Evolutionary conservation across 1,140 invertebrate species (phyloP), one percentile per base, ranked within the genome.

Genomic region (Drosophila oshimai): DNA sequence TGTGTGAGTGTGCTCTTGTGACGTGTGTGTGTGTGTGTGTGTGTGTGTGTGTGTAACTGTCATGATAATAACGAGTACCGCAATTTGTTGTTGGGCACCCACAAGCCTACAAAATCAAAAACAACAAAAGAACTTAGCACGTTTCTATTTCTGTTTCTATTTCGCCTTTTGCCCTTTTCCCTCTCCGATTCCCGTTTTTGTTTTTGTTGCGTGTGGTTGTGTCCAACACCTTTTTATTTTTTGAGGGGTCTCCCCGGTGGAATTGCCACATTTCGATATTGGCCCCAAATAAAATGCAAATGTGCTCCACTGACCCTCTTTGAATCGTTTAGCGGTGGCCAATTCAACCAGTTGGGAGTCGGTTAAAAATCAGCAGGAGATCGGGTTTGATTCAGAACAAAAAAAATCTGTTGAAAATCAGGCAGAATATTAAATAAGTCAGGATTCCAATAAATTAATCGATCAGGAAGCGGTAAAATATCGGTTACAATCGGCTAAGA

Each of bases 61-160:
- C 75, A 73, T 54, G 64, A 76, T 77, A 87, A 81, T 81, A 87
- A 81, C 81, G 37, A 87, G 77, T 41, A 71, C 64, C 77, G 69
- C 81, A 87, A 88, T 87, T 87, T 87, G 83, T 81, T 87, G 62
- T 67, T 71, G 54, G 62, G 58, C 68, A 50, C 67, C 68, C 72
- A 53, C 41, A 65, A 73, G 50, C 31, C 49, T 58, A 51, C 33
- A 69, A 62, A 51, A 69, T 45, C 53, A 61, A 50, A 26, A 77
- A 70, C 55, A 44, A 41, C 41, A 31, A 51, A 69, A 39, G 71
- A 65, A 76, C 80, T 84, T 73, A 75, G 62, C 81, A 87, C 81
- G 53, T 61, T 57, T 75, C 49, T 29, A 49, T 87, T 72, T 54
- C 15, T 70, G 17, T 26, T 41, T 28, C 28, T 64, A n/a, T 29